Evolutionary conservation across 2,888 invertebrate genomes (phyloP).

Genomic region (Meloe dianella): DNA sequence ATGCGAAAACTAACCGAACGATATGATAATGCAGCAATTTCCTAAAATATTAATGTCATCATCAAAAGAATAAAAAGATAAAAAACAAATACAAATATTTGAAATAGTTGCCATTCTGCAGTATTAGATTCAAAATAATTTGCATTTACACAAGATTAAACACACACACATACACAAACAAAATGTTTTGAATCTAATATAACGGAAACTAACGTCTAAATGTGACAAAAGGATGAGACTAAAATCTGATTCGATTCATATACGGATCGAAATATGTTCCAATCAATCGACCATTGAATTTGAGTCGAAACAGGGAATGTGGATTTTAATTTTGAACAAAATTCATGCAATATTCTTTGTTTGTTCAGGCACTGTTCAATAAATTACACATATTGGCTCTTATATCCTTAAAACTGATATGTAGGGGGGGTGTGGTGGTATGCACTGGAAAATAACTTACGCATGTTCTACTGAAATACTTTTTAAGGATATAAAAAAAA

Average conservation of each 20-base stretch:
- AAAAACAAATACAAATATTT: too few relatives aligned
- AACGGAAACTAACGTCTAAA: not conserved
- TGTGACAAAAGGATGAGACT: not conserved
- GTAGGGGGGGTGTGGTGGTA: constrained; percentile 13
- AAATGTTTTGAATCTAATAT: not conserved
- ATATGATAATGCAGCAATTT: too few relatives aligned
- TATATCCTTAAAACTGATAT: constrained; percentile 30
- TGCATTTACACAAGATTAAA: not conserved
- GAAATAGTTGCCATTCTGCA: not conserved
- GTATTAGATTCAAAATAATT: not conserved
- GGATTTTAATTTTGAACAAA: constrained; percentile 6
- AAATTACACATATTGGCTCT: constrained; percentile 19
- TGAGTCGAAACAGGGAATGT: not conserved
- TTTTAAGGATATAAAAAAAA: constrained; percentile 24
- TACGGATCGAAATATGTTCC: not conserved
- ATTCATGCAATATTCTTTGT: constrained; percentile 21
- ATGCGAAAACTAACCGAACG: too few relatives aligned
- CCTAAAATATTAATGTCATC: not conserved
- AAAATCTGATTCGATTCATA: too few relatives aligned
- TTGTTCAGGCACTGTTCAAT: constrained; percentile 31
- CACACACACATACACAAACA: not conserved
- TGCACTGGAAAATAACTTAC: not conserved
- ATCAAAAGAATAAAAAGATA: not conserved
- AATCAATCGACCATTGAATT: not conserved
- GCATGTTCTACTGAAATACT: not conserved